Evolutionary conservation across 2,113 vertebrate genomes (phyloP).

Genomic region (Gavialis gangeticus): DNA sequence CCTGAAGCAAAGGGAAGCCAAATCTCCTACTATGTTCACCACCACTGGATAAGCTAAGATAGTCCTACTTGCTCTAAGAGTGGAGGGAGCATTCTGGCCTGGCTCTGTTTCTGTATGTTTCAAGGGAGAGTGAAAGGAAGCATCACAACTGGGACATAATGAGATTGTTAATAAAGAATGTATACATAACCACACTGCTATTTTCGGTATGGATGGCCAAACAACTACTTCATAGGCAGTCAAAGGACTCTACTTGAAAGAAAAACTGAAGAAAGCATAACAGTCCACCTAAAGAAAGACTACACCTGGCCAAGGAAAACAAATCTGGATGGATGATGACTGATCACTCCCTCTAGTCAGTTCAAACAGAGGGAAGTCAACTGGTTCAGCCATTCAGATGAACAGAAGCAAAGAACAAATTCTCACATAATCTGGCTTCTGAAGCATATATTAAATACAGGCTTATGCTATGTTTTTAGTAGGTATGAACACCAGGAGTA

Average conservation of each 20-base stretch:
- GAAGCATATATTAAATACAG: not conserved
- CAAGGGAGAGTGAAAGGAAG: not conserved
- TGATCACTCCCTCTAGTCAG: not conserved
- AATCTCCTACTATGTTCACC: not conserved
- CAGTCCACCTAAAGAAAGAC: not conserved
- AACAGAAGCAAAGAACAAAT: not conserved
- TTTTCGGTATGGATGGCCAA: not conserved
- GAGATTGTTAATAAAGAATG: not conserved
- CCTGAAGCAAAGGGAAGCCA: not conserved
- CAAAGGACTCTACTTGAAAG: not conserved
- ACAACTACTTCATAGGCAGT: not conserved
- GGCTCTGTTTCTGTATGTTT: not conserved
- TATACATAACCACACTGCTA: not conserved
- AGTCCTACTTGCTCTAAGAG: not conserved
- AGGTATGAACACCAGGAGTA: too few relatives aligned
- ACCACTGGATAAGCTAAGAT: not conserved
- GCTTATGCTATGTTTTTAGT: not conserved
- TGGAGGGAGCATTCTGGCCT: not conserved
- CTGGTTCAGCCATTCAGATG: not conserved
- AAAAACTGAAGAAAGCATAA: too few relatives aligned
- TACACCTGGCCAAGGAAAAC: not conserved
- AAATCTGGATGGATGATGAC: not conserved
- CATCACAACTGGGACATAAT: not conserved
- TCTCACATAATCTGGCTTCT: too few relatives aligned
- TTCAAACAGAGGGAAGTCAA: not conserved